These are phyloP conservation scores for Cheirogaleus medius DNA, from an alignment of 2,113 vertebrate species.

Conservation along the genomic window DNA sequence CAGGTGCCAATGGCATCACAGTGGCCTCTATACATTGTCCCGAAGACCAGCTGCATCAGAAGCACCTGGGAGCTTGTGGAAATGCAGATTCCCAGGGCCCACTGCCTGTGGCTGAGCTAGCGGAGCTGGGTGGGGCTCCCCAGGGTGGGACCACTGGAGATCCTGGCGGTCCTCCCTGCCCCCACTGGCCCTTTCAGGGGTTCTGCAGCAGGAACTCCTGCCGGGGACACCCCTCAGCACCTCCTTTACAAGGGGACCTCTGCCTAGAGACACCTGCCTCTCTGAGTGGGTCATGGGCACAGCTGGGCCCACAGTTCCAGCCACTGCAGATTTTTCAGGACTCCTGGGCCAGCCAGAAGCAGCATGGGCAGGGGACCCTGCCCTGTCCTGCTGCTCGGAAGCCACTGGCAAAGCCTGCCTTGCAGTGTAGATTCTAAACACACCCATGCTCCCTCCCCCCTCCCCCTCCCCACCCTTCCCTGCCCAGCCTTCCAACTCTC, in stretches of 20 bases:
- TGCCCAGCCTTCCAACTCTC: background rate
- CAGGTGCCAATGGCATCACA: background rate
- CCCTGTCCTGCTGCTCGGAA: background rate
- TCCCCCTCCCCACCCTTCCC: background rate
- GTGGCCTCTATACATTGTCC: background rate
- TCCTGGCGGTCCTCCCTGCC: background rate
- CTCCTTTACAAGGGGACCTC: background rate
- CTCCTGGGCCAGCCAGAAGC: background rate
- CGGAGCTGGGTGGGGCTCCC: background rate
- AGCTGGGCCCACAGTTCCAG: background rate
- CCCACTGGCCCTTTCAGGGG: background rate
- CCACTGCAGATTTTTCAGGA: background rate
- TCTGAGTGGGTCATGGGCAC: background rate
- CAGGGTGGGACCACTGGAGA: background rate
- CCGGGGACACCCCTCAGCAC: no score
- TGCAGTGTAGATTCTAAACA: background rate
- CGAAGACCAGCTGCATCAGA: background rate
- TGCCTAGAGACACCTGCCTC: background rate
- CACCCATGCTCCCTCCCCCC: fast-evolving
- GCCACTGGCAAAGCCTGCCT: background rate
- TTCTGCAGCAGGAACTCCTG: background rate
- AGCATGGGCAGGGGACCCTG: background rate
- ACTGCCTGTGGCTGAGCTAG: background rate
- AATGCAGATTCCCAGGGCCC: background rate
- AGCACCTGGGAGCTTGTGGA: background rate